These are phyloP conservation scores for Hexactinellida sp. DNA, from an alignment of 37 sponge, comb jelly and placozoan genomes.

Conservation along the genomic window DNA sequence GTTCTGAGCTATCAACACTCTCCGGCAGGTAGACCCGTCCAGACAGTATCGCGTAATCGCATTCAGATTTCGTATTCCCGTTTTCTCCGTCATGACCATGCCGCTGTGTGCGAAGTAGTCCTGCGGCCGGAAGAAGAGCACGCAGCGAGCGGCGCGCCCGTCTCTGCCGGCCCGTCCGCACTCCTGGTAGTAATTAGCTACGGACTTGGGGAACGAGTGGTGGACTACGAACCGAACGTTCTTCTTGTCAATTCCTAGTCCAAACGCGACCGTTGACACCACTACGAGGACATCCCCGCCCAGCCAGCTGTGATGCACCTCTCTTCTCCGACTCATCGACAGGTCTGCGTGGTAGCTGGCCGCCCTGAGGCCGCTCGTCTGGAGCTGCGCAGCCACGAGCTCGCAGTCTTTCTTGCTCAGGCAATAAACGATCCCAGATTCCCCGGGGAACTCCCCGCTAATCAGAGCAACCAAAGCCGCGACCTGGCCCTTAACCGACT, in stretches of 20 bases:
- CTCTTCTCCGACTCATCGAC: conserved; percentile 22
- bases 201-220: conserved; percentile 79
- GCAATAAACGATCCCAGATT: conserved; percentile 85
- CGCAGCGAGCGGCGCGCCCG: conserved; percentile 63
- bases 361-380: conserved; percentile 45
- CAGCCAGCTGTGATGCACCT: conserved; percentile 55
- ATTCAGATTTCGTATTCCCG: conserved; percentile 58
- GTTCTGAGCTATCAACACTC: conserved; percentile 49
- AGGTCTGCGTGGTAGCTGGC: conserved; percentile 72
- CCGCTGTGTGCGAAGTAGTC: conserved; percentile 46
- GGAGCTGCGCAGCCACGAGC: conserved; percentile 35
- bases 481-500: conserved; percentile 29
- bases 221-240: conserved; percentile 86
- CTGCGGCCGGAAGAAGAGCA: conserved; percentile 53
- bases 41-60: conserved; percentile 54
- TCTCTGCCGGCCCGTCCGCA: conserved; percentile 93
- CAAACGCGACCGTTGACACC: conserved; percentile 72
- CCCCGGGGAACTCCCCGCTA: conserved; percentile 36
- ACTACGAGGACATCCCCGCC: conserved; percentile 36
- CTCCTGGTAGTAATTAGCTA: conserved; percentile 98
- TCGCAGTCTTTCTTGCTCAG: conserved; percentile 73
- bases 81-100: conserved; percentile 64
- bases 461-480: conserved; percentile 47
- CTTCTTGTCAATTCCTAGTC: conserved; percentile 86
- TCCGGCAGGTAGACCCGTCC: conserved; percentile 45